Evolutionary conservation across 1,140 invertebrate species (phyloP).

Genomic region (Cheumatopsyche charites): DNA sequence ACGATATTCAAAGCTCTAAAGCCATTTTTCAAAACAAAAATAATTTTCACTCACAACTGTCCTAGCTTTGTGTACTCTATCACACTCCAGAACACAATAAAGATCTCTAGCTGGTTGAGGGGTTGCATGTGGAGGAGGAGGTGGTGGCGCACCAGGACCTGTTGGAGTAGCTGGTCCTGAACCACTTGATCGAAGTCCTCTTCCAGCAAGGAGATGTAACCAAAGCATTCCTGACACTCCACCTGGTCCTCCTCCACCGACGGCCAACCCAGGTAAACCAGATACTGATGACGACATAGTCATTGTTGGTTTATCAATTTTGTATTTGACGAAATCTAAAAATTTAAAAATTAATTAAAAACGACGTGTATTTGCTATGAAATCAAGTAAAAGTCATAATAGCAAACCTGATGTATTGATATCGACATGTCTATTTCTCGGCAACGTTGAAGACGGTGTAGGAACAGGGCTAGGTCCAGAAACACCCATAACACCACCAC

Average conservation of each 20-base stretch:
- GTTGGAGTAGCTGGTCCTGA: slow-evolving; percentile 69
- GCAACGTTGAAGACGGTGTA: slow-evolving; percentile 77
- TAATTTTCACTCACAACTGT: slow-evolving; percentile 74
- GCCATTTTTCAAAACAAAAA: neutral
- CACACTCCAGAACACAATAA: slow-evolving; percentile 96
- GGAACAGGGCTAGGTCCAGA: slow-evolving; percentile 70
- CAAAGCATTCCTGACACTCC: slow-evolving; percentile 89
- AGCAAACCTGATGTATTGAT: slow-evolving; percentile 89
- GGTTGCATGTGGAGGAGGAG: slow-evolving; percentile 55
- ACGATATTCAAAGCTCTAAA: neutral
- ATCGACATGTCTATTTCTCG: slow-evolving; percentile 77
- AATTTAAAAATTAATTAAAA: too few relatives aligned
- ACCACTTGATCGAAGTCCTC: slow-evolving; percentile 79
- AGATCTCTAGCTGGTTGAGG: slow-evolving; percentile 79
- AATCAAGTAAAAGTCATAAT: neutral
- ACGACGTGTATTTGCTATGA: neutral
- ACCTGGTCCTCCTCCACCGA: slow-evolving; percentile 54
- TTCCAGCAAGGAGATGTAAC: slow-evolving; percentile 88
- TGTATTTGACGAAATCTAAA: slow-evolving; percentile 89
- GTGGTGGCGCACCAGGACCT: slow-evolving; percentile 55
- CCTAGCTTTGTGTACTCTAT: slow-evolving; percentile 95
- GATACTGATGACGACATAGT: slow-evolving; percentile 58
- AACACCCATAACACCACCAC: slow-evolving; percentile 59
- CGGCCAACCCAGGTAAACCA: slow-evolving; percentile 57
- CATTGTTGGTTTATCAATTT: slow-evolving; percentile 78